Evolutionary conservation across 2,113 vertebrate species (phyloP).

Genomic region (Scolopax mira): DNA sequence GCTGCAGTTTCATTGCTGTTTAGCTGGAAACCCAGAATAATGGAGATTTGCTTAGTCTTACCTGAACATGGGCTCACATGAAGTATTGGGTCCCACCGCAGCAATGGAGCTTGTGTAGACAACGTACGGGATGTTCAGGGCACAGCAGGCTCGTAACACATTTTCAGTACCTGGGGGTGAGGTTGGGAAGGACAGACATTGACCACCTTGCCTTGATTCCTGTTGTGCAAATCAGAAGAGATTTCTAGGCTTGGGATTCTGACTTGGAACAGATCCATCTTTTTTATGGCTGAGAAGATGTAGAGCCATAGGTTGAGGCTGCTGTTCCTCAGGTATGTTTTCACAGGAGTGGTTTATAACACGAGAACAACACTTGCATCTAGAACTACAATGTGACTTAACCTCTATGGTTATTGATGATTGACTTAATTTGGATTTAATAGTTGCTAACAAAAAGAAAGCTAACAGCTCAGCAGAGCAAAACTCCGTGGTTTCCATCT

Average conservation of each 20-base stretch:
- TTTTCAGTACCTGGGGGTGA: slow-evolving; percentile 40
- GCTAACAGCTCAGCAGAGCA: neutral
- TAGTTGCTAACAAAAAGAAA: neutral
- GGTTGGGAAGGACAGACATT: neutral
- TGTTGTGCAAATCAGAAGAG: neutral
- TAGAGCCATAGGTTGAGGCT: neutral
- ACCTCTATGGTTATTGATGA: neutral
- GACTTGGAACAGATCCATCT: neutral
- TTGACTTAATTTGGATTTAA: neutral
- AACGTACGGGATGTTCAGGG: neutral
- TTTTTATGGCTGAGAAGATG: neutral
- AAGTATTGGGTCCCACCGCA: neutral
- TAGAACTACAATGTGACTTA: neutral
- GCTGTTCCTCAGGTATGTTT: neutral
- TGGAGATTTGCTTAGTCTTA: neutral
- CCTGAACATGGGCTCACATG: slow-evolving; percentile 17
- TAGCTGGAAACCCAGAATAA: neutral
- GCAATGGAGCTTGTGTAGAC: slow-evolving; percentile 28
- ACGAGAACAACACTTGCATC: neutral
- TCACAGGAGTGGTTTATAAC: neutral
- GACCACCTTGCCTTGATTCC: neutral
- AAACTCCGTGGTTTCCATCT: neutral
- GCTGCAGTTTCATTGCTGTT: neutral
- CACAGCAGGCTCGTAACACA: slow-evolving; percentile 3
- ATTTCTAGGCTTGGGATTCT: neutral